Base-by-base conservation (phyloP, 2,888 invertebrate species). In the Metacarcinus magister region DNA sequence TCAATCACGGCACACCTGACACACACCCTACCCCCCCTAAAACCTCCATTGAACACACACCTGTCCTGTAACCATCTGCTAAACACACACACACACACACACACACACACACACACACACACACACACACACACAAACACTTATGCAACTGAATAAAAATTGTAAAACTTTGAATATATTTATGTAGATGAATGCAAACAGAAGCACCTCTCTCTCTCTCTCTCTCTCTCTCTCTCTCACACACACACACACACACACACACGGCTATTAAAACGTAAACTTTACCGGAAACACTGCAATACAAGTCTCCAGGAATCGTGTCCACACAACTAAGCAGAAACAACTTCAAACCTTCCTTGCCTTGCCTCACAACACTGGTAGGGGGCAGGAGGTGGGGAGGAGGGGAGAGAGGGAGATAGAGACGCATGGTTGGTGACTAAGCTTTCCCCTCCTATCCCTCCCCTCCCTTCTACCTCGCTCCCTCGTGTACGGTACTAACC, bases 371-470 rank as follows among this genome's bases (percentile, higher is more conserved):
- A n/a, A 28, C 75, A n/a, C 75, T 10, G 75, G 8, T 39, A 39
- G 39, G 39, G 39, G 39, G 39, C 39, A 39, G 39, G 39, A 39
- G 39, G 39, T 39, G 39, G 39, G 39, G 39, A 39, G 39, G 2
- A 0, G 54, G 54, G 54, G 54, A 54, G 19, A 54, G 54, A 54
- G 54, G 19, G 19, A 2, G 2, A 54, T 4, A 16, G 39, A 87
- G 87, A 39, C 87, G 87, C 87, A 39, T 87, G 87, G 87, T 87
- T 87, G 87, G 87, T 87, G 87, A 87, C 87, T 87, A 87, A 87
- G 39, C 87, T 39, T n/a, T 28, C 75, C 75, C 75, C 75, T 23
- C 75, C 28, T n/a, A n/a, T 28, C 10, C 5, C 75, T 23, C 19
- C 75, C 28, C 75, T 28, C 75, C n/a, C 4, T 75, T n/a, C 75